Conservation (phyloP, 2,888 invertebrate genomes). For the Scaptomyza flava region DNA sequence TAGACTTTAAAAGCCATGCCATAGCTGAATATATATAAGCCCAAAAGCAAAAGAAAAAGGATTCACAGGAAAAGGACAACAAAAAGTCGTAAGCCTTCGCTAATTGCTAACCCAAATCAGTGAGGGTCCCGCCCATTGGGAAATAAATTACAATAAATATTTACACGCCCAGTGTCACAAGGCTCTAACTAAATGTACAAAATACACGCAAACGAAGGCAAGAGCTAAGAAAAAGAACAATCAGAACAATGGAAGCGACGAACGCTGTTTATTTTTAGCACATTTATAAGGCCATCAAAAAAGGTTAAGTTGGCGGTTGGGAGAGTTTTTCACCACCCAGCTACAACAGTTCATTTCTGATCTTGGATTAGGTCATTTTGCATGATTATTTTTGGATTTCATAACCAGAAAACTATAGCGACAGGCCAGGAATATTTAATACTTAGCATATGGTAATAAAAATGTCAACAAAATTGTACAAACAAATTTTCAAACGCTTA, state of each 20-base stretch:
- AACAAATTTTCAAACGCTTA: background rate
- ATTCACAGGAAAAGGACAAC: conserved; percentile 19
- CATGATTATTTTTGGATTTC: conserved; percentile 69
- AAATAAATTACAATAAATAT: conserved; percentile 66
- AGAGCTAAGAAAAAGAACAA: conserved; percentile 20
- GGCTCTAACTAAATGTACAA: conserved; percentile 46
- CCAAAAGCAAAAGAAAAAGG: background rate
- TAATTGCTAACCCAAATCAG: conserved; percentile 74
- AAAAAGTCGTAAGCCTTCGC: conserved; percentile 47
- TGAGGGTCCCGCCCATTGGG: conserved; percentile 20
- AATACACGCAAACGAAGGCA: conserved; percentile 46
- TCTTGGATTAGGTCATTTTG: conserved; percentile 72
- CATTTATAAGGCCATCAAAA: conserved; percentile 74
- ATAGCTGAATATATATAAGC: conserved; percentile 51
- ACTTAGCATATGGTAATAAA: too few relatives aligned
- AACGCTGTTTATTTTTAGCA: conserved; percentile 78
- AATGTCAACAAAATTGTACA: background rate
- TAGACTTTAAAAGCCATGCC: conserved; percentile 13
- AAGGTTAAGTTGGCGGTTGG: conserved; percentile 63
- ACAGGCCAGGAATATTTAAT: too few relatives aligned
- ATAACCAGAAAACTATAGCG: too few relatives aligned
- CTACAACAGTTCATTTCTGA: conserved; percentile 22
- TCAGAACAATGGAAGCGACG: conserved; percentile 35
- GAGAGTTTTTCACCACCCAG: background rate
- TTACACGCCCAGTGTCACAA: conserved; percentile 70